phyloP scores from a whole-genome alignment of 2,888 invertebrate genomes.

The Phasia obesa region DNA sequence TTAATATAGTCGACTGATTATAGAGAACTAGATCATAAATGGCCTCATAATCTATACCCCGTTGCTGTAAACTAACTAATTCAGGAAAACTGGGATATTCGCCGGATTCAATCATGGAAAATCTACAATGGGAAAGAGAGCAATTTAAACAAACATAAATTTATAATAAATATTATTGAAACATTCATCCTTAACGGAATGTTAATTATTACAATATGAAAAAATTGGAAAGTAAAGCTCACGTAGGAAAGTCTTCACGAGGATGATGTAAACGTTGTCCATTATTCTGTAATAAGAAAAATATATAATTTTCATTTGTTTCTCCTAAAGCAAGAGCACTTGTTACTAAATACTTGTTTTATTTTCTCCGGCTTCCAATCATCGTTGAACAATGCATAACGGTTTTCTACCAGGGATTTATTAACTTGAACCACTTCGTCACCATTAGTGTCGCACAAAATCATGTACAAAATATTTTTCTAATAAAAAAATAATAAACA shows the following conservation, averaged over 20 bases:
- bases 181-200: background rate
- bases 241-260: conserved; percentile 76
- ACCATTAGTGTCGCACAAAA: conserved; percentile 76
- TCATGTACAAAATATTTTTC: conserved; percentile 74
- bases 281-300: conserved; percentile 52
- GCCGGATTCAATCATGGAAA: conserved; percentile 77
- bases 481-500: conserved; percentile 60
- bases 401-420: conserved; percentile 71
- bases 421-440: conserved; percentile 73
- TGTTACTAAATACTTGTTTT: conserved; percentile 67
- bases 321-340: background rate
- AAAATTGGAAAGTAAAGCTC: conserved; percentile 66
- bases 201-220: conserved; percentile 50
- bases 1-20: conserved; percentile 66
- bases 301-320: background rate
- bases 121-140: conserved; percentile 71
- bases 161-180: background rate
- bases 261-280: conserved; percentile 74
- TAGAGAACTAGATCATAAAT: conserved; percentile 69
- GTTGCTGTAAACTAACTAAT: conserved; percentile 71
- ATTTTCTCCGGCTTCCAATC: conserved; percentile 72
- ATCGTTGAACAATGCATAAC: conserved; percentile 74
- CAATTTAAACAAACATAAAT: background rate
- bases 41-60: conserved; percentile 76
- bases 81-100: conserved; percentile 77